phyloP scores from a whole-genome alignment of 1,140 invertebrate species.

The Bilobella aurantiaca region DNA sequence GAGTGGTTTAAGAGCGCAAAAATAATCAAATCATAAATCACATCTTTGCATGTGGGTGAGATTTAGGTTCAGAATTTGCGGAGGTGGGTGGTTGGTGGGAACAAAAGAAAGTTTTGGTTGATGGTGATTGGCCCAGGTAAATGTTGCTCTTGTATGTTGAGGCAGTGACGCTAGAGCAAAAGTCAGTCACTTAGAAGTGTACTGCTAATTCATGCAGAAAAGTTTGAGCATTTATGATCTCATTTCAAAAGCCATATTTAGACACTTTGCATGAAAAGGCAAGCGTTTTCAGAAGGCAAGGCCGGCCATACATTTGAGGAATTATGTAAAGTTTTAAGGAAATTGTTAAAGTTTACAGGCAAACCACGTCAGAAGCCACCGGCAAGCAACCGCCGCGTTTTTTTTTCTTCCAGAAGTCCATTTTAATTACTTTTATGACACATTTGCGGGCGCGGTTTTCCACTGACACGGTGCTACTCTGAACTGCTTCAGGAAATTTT shows the following conservation, averaged over 20 bases:
- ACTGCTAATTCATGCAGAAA: neutral
- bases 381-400: too few relatives aligned
- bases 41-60: slow-evolving; percentile 1
- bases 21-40: neutral
- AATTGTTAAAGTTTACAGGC: too few relatives aligned
- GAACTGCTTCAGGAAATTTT: too few relatives aligned
- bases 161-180: too few relatives aligned
- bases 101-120: slow-evolving; percentile 3
- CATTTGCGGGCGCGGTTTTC: too few relatives aligned
- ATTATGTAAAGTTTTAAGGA: too few relatives aligned
- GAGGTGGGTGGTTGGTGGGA: neutral
- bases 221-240: neutral
- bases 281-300: neutral
- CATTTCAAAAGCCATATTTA: neutral
- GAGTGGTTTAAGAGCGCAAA: neutral
- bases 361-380: too few relatives aligned
- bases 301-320: too few relatives aligned
- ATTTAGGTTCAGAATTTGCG: neutral
- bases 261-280: neutral
- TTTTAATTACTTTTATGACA: neutral
- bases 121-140: too few relatives aligned
- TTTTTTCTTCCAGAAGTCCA: neutral
- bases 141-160: too few relatives aligned
- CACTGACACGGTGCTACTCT: too few relatives aligned
- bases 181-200: neutral